Evolutionary conservation across 2,113 vertebrate species (phyloP).

Genomic region (Leptobrachium ailaonicum): DNA sequence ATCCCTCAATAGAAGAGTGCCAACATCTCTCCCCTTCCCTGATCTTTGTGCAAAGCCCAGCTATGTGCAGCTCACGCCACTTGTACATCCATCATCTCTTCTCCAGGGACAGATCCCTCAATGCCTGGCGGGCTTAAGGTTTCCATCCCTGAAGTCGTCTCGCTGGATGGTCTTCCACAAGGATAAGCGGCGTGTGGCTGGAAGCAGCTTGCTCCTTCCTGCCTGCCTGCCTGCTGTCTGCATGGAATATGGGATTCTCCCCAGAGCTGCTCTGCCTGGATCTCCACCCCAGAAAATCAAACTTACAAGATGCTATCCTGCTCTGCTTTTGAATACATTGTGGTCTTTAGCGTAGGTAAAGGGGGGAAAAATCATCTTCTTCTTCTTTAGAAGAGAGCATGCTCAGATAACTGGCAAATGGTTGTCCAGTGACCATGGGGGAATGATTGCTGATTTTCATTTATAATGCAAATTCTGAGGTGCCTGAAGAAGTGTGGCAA

Average conservation of each 20-base stretch:
- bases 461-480: slow-evolving; percentile 95
- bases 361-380: slow-evolving; percentile 55
- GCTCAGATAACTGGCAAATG: slow-evolving; percentile 80
- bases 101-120: slow-evolving; percentile 62
- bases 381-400: slow-evolving; percentile 74
- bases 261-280: slow-evolving; percentile 53
- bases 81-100: slow-evolving; percentile 57
- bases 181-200: slow-evolving; percentile 55
- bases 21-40: slow-evolving; percentile 17
- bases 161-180: slow-evolving; percentile 54
- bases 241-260: slow-evolving; percentile 51
- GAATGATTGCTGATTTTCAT: slow-evolving; percentile 83
- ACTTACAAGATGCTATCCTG: slow-evolving; percentile 67
- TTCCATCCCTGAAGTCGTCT: slow-evolving; percentile 66
- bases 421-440: slow-evolving; percentile 77
- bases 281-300: slow-evolving; percentile 55
- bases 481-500: slow-evolving; percentile 92
- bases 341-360: slow-evolving; percentile 47
- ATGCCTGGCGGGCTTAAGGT: slow-evolving; percentile 62
- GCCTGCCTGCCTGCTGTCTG: slow-evolving; percentile 41
- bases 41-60: slow-evolving; percentile 58
- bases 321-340: slow-evolving; percentile 60
- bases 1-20: slow-evolving; percentile 59
- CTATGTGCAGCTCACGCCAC: slow-evolving; percentile 52
- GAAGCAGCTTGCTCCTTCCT: slow-evolving; percentile 57